phyloP scores from a whole-genome alignment of 2,888 invertebrate genomes.

The Lacanobia wlatinum region DNA sequence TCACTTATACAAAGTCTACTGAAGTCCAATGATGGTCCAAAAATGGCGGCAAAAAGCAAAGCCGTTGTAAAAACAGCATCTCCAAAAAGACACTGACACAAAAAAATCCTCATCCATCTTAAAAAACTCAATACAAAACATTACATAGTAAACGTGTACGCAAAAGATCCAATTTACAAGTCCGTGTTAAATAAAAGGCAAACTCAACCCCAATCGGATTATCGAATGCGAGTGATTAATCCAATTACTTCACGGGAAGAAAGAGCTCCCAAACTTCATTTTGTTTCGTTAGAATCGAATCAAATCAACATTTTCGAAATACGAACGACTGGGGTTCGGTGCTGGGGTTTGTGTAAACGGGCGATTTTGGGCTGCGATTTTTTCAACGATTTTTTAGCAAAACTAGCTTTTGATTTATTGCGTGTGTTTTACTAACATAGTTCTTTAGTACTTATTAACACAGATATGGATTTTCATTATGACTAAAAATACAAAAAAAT shows the following conservation, averaged over 20 bases:
- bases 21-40: too few relatives aligned
- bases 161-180: conserved; percentile 49
- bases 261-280: conserved; percentile 71
- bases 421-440: too few relatives aligned
- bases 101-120: neutral
- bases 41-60: too few relatives aligned
- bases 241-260: conserved; percentile 70
- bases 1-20: too few relatives aligned
- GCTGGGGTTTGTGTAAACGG: neutral
- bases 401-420: too few relatives aligned
- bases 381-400: neutral
- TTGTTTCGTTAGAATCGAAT: conserved; percentile 69
- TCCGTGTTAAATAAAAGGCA: conserved; percentile 44
- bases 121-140: conserved; percentile 11
- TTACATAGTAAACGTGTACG: conserved; percentile 5
- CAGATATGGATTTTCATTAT: too few relatives aligned
- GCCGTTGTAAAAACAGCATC: too few relatives aligned
- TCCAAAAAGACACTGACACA: too few relatives aligned
- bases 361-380: conserved; percentile 39
- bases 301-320: conserved; percentile 69
- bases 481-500: too few relatives aligned
- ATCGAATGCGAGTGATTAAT: conserved; percentile 70
- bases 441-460: too few relatives aligned
- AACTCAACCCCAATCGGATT: conserved; percentile 58
- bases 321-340: conserved; percentile 38